Base-by-base conservation (phyloP, 2,888 invertebrate genomes). In the Gastrophysa polygoni region DNA sequence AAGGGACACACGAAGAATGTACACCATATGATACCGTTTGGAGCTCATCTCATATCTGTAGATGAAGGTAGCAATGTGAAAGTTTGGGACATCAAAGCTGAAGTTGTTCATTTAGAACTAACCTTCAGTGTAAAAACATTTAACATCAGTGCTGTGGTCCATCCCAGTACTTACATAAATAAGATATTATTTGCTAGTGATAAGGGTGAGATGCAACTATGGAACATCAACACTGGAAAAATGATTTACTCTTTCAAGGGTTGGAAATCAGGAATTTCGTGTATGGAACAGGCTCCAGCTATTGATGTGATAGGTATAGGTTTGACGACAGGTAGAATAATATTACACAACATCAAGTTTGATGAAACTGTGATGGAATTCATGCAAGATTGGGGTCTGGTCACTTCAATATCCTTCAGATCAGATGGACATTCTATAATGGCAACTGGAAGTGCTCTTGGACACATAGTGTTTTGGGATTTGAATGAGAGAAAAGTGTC, bases 391-490 rank as follows among this genome's bases (percentile, higher is more conserved):
- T 95, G 95, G 92, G 98, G 97, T 6, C 83, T 88, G 28, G 91
- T 97, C 0, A 91, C 92, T 3, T 86, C 89, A 10, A 86, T 98
- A 47, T 86, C 93, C 1, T 98, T 98, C 78, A 87, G 96, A 70
- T 89, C 91, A 55, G 96, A 97, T 78, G 94, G 91, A 1, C 86
- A 86, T 38, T 91, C 95, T 0, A 87, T 96, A 2, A 91, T 98
- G 92, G 89, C 92, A 0, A 91, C 93, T 2, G 93, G 73, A 10
- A 71, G 73, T 63, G 81, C 85, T 4, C 83, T 86, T 47, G 98
- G 99, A 0, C 92, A 95, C 75, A 86, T 98, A 70, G 93, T 95
- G 0, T 86, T 98, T 77, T 99, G 98, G 98, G 90, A 98, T 82
- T 84, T 99, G 46, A 93, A 95, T 75, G 89, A 94, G 66, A 85